Base-by-base conservation (phyloP, 2,797 vertebrate species). In the Menidia menidia region DNA sequence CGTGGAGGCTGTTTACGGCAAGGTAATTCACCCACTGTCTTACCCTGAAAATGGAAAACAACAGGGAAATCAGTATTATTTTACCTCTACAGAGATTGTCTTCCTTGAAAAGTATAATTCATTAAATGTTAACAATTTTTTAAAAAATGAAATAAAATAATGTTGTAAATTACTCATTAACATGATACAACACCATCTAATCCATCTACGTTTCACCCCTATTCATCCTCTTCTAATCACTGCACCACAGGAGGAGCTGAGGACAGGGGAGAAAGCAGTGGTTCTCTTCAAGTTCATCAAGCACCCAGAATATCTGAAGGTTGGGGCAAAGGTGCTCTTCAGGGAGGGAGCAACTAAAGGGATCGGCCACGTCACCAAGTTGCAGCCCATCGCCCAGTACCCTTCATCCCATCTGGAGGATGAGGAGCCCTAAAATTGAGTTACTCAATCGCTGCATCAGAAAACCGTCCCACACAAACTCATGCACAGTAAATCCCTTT, bases 281-380 rank as follows among this genome's bases (percentile, higher is more conserved):
- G 98, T 99, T 35, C 90, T 93, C 55, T 99, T 99, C 90, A 96
- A 92, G 83, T 99, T 99, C 93, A 95, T 99, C 87, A 98, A 99
- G 79, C 97, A 99, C 81, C 98, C 98, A 0, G 98, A 99, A 80
- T 99, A 99, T 92, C 94, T 99, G 90, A 99, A 98, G 90, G 94
- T 96, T 0, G 97, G 97, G 30, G 96, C 98, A 59, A 99, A 99
- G 90, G 92, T 99, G 80, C 96, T 99, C 61, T 99, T 99, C 90
- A 94, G 98, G 83, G 95, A 99, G 91, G 97, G 98, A 9, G 96
- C 97, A 60, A 99, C 98, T 85, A 99, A 99, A 94, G 98, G 98
- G 64, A 98, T 99, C 50, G 98, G 98, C 66, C 98, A 98, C 7
- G 95, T 99, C 87, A 98, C 96, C 44, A 95, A 95, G 80, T 88